Evolutionary conservation across 2,888 invertebrate genomes (phyloP).

Genomic region (Zygothrica quintamaculata): DNA sequence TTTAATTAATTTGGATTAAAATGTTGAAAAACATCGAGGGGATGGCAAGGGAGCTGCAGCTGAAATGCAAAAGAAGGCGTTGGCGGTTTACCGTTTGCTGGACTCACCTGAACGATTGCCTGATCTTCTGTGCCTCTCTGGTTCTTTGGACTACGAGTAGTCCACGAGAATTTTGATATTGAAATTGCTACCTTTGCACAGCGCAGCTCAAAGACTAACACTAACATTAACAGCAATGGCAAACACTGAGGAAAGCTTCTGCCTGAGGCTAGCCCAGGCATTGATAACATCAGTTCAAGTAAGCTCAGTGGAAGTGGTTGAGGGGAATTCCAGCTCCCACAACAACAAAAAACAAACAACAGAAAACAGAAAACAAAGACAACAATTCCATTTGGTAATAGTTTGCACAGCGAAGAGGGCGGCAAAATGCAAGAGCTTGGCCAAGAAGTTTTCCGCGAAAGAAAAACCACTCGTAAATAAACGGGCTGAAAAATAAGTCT

Average conservation of each 20-base stretch:
- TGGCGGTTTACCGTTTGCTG: conserved; percentile 75
- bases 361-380: conserved; percentile 64
- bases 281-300: conserved; percentile 67
- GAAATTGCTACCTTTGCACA: conserved; percentile 74
- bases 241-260: conserved; percentile 68
- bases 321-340: conserved; percentile 57
- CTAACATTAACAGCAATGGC: too few species aligned
- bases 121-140: conserved; percentile 41
- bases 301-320: conserved; percentile 35
- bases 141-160: conserved; percentile 64
- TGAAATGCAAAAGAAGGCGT: conserved; percentile 75
- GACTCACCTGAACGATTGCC: conserved; percentile 61
- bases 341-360: conserved; percentile 37
- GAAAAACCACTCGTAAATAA: conserved; percentile 33
- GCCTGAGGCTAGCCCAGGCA: conserved; percentile 57
- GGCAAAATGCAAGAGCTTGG: conserved; percentile 51
- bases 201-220: conserved; percentile 6
- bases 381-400: conserved; percentile 78
- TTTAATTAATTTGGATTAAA: conserved; percentile 78
- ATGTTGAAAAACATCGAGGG: conserved; percentile 51
- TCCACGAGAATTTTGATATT: conserved; percentile 77
- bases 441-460: conserved; percentile 49
- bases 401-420: conserved; percentile 53
- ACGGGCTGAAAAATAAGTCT: conserved; percentile 67
- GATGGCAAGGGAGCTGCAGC: conserved; percentile 42